These are phyloP conservation scores for Helostoma temminkii DNA, from an alignment of 2,797 vertebrate species.

Conservation along the genomic window DNA sequence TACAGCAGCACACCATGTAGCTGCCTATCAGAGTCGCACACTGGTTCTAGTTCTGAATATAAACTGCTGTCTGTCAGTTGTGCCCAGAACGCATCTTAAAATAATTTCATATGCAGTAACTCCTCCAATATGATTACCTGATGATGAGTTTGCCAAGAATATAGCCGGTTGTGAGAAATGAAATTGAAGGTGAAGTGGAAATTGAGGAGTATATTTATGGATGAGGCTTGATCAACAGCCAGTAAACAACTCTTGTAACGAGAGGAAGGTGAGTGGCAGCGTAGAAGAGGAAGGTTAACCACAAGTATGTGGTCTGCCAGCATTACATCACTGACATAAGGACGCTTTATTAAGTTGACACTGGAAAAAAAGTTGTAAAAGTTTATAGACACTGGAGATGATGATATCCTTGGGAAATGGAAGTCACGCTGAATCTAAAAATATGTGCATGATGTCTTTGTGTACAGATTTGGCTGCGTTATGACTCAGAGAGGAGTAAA, in stretches of 20 bases:
- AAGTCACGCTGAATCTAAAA: neutral
- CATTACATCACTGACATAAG: constrained; percentile 6
- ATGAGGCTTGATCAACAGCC: constrained; percentile 40
- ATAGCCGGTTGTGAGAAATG: constrained; percentile 33
- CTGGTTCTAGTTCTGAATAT: constrained; percentile 50
- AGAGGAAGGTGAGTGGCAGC: constrained; percentile 34
- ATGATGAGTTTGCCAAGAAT: constrained; percentile 49
- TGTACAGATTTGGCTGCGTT: neutral
- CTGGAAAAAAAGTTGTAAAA: neutral
- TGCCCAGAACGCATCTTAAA: constrained; percentile 40
- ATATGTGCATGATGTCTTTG: neutral
- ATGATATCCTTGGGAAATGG: neutral
- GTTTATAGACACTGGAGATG: neutral
- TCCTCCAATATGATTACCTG: constrained; percentile 48
- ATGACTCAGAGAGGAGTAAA: neutral
- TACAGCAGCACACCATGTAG: constrained; percentile 67
- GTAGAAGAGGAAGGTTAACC: constrained; percentile 34
- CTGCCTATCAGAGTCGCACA: constrained; percentile 59
- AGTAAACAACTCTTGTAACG: constrained; percentile 49
- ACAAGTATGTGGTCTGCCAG: constrained; percentile 5
- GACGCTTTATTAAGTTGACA: neutral
- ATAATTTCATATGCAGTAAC: constrained; percentile 57
- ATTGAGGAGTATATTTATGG: constrained; percentile 49
- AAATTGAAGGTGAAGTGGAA: constrained; percentile 60
- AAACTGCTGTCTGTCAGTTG: constrained; percentile 53